These are phyloP conservation scores for Heliconius erato DNA, from an alignment of 2,888 invertebrate species.

Conservation along the genomic window DNA sequence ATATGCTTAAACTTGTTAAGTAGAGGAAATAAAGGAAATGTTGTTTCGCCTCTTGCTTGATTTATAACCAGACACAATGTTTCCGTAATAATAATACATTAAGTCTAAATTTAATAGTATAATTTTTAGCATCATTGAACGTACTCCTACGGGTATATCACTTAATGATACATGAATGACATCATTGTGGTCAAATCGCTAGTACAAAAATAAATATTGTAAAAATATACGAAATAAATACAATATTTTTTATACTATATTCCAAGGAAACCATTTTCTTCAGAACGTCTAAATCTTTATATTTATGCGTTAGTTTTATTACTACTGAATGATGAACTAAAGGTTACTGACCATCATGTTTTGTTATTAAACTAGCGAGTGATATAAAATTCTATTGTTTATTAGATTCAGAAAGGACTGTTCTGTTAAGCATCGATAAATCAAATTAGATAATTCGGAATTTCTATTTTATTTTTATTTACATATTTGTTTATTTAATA, in stretches of 20 bases:
- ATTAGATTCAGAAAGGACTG: slow-evolving; percentile 41
- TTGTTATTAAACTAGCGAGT: slow-evolving; percentile 48
- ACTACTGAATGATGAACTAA: slow-evolving; percentile 35
- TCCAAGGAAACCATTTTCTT: not conserved
- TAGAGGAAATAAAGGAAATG: too few species aligned
- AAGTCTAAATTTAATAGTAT: too few species aligned
- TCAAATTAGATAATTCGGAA: slow-evolving; percentile 29
- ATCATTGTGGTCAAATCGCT: not conserved
- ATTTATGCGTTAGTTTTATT: slow-evolving; percentile 37
- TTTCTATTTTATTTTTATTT: not conserved
- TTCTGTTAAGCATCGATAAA: slow-evolving; percentile 39
- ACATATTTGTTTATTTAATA: too few species aligned
- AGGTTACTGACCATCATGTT: slow-evolving; percentile 42
- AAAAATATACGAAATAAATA: not conserved
- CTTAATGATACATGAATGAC: not conserved
- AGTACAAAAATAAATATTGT: not conserved
- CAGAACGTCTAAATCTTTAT: not conserved
- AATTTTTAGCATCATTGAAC: too few species aligned
- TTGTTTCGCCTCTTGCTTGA: not conserved
- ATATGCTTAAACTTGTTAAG: too few species aligned
- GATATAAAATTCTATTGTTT: slow-evolving; percentile 49
- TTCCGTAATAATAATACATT: not conserved
- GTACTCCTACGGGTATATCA: not conserved
- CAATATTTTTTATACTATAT: not conserved
- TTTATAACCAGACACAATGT: not conserved